A percentile compares a stretch with the other conserved stretches of the same genome.
phyloP scores from a whole-genome alignment of 92 coral and sea anemone species.

The Anthopleura xanthogrammica region DNA sequence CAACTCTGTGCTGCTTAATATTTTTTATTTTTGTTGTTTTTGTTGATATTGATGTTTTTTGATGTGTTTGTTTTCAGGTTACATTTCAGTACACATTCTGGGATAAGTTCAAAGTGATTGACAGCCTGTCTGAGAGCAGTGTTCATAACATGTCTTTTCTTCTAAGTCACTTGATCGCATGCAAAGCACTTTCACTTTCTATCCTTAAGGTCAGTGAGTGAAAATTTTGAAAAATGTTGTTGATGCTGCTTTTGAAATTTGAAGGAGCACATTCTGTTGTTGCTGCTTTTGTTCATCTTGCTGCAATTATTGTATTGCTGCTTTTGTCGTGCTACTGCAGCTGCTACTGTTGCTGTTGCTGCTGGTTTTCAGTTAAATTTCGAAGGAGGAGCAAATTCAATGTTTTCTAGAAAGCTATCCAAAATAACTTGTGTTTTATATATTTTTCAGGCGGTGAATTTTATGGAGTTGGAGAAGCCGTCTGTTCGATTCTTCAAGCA shows the following conservation, averaged over 20 bases:
- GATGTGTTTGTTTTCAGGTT: conserved; percentile 43
- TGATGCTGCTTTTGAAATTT: too few relatives aligned
- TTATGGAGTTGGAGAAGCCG: conserved; percentile 81
- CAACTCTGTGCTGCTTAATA: too few relatives aligned
- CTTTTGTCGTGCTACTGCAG: too few relatives aligned
- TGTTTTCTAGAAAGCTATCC: neutral
- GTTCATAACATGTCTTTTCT: conserved; percentile 73
- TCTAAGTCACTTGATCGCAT: conserved; percentile 72
- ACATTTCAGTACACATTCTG: conserved; percentile 95
- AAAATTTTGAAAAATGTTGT: too few relatives aligned
- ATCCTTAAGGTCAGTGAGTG: conserved; percentile 70
- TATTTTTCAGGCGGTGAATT: conserved; percentile 76
- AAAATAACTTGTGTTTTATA: neutral
- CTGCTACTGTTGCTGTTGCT: too few relatives aligned
- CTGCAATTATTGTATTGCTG: too few relatives aligned
- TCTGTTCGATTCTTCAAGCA: conserved; percentile 74
- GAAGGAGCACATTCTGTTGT: too few relatives aligned
- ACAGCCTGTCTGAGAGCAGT: conserved; percentile 64
- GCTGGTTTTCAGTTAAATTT: too few relatives aligned
- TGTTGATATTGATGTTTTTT: neutral
- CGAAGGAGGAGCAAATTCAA: too few relatives aligned
- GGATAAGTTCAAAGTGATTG: conserved; percentile 88
- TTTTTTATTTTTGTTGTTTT: neutral
- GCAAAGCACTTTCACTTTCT: conserved; percentile 78
- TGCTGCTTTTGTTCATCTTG: too few relatives aligned